These are phyloP conservation scores for Catocala fraxini DNA, from an alignment of 2,888 invertebrate species.

Conservation along the genomic window DNA sequence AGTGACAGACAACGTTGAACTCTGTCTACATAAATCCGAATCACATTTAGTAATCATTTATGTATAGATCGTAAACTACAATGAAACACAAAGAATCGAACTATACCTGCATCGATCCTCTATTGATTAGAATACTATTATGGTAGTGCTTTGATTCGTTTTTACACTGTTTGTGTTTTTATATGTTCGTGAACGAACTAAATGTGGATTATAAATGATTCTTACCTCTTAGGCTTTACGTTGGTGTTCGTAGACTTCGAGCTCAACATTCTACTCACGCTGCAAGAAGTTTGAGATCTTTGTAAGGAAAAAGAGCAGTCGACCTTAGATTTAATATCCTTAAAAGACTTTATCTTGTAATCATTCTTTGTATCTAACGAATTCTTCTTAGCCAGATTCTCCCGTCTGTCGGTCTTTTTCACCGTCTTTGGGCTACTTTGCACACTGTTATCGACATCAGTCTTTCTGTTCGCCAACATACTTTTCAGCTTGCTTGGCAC, in stretches of 20 bases:
- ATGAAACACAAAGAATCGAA: slow-evolving; percentile 9
- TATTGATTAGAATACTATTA: slow-evolving; percentile 1
- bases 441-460: slow-evolving; percentile 83
- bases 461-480: slow-evolving; percentile 89
- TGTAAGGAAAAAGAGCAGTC: slow-evolving; percentile 86
- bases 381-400: slow-evolving; percentile 82
- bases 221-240: slow-evolving; percentile 83
- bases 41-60: slow-evolving; percentile 14
- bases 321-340: slow-evolving; percentile 96
- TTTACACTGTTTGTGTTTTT: not conserved
- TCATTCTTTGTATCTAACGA: slow-evolving; percentile 92
- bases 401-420: slow-evolving; percentile 91
- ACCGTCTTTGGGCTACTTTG: slow-evolving; percentile 88
- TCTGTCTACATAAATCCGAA: slow-evolving; percentile 12
- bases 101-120: not conserved
- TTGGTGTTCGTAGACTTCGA: slow-evolving; percentile 78
- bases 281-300: slow-evolving; percentile 83
- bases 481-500: slow-evolving; percentile 92
- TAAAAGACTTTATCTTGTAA: slow-evolving; percentile 91
- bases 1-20: slow-evolving; percentile 11
- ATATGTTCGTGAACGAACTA: not conserved
- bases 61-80: slow-evolving; percentile 7
- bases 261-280: slow-evolving; percentile 81
- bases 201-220: not conserved
- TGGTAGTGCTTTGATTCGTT: slow-evolving; percentile 4